Percentiles rank a stretch among this genome's conserved stretches.
phyloP scores from a whole-genome alignment of 2,888 invertebrate genomes.

The Caenorhabditis sulstoni region DNA sequence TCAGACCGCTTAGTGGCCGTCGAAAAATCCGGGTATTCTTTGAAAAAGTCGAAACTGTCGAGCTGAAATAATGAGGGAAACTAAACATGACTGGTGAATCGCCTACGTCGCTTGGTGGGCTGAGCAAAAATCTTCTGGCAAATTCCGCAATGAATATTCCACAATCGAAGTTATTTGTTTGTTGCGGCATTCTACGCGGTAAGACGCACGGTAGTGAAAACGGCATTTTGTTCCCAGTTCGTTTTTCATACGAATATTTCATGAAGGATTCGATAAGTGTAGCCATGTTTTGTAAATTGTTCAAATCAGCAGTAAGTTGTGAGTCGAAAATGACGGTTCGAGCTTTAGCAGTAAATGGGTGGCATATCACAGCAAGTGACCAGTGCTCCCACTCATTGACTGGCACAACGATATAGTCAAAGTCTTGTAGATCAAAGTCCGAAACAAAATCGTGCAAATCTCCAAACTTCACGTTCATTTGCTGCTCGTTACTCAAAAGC shows the following conservation, averaged over 20 bases:
- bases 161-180: conserved; percentile 72
- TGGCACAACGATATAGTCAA: conserved; percentile 76
- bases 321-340: conserved; percentile 73
- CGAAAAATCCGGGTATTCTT: conserved; percentile 71
- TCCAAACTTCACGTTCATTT: conserved; percentile 65
- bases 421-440: conserved; percentile 75
- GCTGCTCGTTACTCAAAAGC: conserved; percentile 43
- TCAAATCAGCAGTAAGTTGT: conserved; percentile 66
- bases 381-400: conserved; percentile 78
- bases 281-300: conserved; percentile 68
- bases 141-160: conserved; percentile 76
- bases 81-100: too few relatives aligned
- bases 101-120: conserved; percentile 74
- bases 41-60: conserved; percentile 70
- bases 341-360: conserved; percentile 68
- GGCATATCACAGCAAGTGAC: conserved; percentile 72
- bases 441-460: conserved; percentile 72
- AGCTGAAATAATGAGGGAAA: conserved; percentile 52
- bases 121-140: conserved; percentile 72
- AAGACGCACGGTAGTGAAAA: conserved; percentile 43
- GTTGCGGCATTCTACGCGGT: conserved; percentile 66
- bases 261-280: conserved; percentile 68
- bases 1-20: conserved; percentile 65
- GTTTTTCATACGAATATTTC: conserved; percentile 63
- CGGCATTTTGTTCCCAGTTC: conserved; percentile 50